Evolutionary conservation across 2,113 vertebrate species (phyloP), one percentile per base, ranked within the genome.

Genomic region (Lipotes vexillifer): DNA sequence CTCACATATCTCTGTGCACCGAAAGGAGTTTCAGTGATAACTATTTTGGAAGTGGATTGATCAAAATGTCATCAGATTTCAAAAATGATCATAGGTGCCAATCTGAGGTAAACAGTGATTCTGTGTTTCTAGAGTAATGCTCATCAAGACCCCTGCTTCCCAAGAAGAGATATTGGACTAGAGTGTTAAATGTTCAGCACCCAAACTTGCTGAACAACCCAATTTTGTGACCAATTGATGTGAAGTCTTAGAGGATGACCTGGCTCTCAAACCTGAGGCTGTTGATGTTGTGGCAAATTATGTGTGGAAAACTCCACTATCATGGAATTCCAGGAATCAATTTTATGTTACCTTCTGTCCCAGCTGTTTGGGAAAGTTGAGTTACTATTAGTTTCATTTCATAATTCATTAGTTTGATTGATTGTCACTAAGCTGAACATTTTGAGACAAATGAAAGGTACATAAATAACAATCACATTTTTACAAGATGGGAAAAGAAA

Each of bases 351-450:
- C 21, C 77, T 92, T 77, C 46, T 74, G 27, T 87, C 46, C 11
- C 36, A 72, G 75, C 11, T 8, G 91, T 88, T 65, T 94, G 72
- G 46, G 65, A 94, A 96, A 95, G 27, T 77, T 94, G 27, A 94
- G 86, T 86, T 92, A 91, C 38, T 83, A 74, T 96, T 88, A 49
- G 78, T 96, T 94, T 97, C 63, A 94, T 93, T 97, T 88, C 63
- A 87, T 97, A 93, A 96, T 95, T 95, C 80, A 80, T 97, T 95
- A 96, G 63, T 86, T 96, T 97, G 86, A 94, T 96, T 94, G 83
- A 96, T n/a, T 94, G 86, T 96, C 90, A 92, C 82, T 89, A 97
- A 74, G 25, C 31, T 92, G 87, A 93, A 87, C 83, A 97, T 96
- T 57, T 96, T 87, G 41, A 95, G 61, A 92, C 23, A 95, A 93